These are phyloP conservation scores for Cyprinella venusta DNA, from an alignment of 2,797 vertebrate genomes.

Conservation along the genomic window DNA sequence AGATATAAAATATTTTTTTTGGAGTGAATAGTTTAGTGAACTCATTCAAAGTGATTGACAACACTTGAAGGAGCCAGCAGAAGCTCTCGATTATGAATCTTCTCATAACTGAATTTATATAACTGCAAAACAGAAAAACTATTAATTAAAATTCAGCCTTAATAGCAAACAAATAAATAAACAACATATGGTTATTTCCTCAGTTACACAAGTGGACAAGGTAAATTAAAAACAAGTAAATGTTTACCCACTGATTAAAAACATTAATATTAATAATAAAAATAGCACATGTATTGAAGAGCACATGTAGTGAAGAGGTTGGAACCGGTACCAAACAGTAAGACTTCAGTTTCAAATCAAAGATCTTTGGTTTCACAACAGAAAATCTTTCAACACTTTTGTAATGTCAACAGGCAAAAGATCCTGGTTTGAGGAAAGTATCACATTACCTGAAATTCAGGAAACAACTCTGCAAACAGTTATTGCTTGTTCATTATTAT, in stretches of 20 bases:
- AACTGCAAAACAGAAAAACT: neutral
- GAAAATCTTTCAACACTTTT: neutral
- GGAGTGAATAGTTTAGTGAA: neutral
- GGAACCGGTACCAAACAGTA: neutral
- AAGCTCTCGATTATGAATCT: neutral
- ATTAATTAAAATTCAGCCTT: neutral
- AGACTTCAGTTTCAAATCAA: neutral
- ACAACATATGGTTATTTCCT: neutral
- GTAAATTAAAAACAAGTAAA: neutral
- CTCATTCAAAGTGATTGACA: neutral
- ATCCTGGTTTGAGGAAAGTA: neutral
- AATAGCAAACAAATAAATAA: neutral
- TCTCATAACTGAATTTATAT: slow-evolving; percentile 6
- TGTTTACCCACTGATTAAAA: neutral
- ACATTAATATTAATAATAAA: neutral
- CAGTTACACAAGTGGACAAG: neutral
- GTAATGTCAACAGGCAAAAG: neutral
- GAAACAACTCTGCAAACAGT: neutral
- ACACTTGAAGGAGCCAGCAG: neutral
- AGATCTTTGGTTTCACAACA: slow-evolving; percentile 18
- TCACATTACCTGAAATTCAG: neutral
- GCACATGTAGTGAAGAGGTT: neutral
- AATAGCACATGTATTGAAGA: neutral
- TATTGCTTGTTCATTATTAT: slow-evolving; percentile 15
- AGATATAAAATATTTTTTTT: neutral